Percentiles rank a stretch among this genome's conserved stretches.
phyloP scores from a whole-genome alignment of 2,113 vertebrate genomes.

The Neopipo cinnamomea region DNA sequence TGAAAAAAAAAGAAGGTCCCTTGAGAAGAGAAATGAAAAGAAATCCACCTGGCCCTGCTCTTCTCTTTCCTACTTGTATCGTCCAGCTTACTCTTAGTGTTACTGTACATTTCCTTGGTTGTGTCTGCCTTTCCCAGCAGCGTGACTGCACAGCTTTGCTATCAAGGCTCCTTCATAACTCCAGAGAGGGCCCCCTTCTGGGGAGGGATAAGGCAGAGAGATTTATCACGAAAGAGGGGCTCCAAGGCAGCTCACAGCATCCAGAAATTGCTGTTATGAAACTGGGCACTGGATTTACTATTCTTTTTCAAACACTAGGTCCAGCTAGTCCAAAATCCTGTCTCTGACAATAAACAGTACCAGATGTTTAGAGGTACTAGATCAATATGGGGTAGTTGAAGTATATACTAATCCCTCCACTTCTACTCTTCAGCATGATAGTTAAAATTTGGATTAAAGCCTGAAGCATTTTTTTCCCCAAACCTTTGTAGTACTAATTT shows the following conservation, averaged over 20 bases:
- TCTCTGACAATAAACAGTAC: neutral
- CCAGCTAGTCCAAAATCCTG: neutral
- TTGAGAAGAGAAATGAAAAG: neutral
- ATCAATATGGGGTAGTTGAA: neutral
- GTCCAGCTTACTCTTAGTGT: neutral
- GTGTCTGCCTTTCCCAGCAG: neutral
- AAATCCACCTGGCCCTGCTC: neutral
- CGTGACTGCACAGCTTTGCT: neutral
- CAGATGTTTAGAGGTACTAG: neutral
- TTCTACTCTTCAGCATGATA: neutral
- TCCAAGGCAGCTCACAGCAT: neutral
- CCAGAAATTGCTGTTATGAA: neutral
- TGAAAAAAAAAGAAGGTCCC: neutral
- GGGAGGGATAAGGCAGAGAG: neutral
- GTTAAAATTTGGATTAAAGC: neutral
- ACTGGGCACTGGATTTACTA: neutral
- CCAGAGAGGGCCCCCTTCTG: neutral
- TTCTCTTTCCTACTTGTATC: neutral
- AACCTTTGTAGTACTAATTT: neutral
- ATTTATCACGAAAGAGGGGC: neutral
- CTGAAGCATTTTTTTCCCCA: neutral
- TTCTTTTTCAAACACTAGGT: neutral
- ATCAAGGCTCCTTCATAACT: neutral
- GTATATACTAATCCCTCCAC: neutral
- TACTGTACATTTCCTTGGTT: neutral